Base-by-base conservation (phyloP, 2,888 invertebrate genomes). In the Ptilodon capucinus region DNA sequence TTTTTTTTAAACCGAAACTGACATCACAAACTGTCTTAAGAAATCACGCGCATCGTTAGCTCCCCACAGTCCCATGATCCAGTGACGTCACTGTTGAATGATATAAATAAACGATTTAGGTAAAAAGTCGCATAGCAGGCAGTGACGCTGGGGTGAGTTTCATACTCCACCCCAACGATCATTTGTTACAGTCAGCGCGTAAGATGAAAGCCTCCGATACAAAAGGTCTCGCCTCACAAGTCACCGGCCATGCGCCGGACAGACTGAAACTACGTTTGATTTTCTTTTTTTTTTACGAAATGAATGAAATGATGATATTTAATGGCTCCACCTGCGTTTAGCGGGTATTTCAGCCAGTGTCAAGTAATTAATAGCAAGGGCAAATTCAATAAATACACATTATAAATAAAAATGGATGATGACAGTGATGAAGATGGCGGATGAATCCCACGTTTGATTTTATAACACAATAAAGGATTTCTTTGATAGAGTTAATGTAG, bases 171-270 rank as follows among this genome's bases (percentile, higher is more conserved):
- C 69, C 72, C 71, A 39, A 54, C 51, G 60, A 77, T 81, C 82
- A 81, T 87, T 84, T 85, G 83, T 87, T 78, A 86, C 83, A 86
- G 86, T 79, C 80, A 72, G 70, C 81, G 86, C 81, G 79, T 77
- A 76, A 82, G 85, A 87, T 86, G 84, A 86, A 86, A 86, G 84
- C 79, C 73, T 69, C 59, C 72, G 77, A 80, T 80, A 86, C 83
- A 83, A 83, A 82, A 81, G 79, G 77, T 71, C 72, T 74, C 76
- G 78, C 81, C 84, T 86, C 84, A 84, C 84, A 84, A 74, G 70
- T 80, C 84, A 82, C 77, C 84, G 76, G 70, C 71, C 78, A 77
- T 70, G 63, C 70, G 71, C 59, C n/a, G 58, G 50, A 60, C 48
- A 61, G 11, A 2, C 11, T 4, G n/a, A 28, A n/a, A n/a, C 28